phyloP scores from a whole-genome alignment of 2,888 invertebrate genomes.

The Macaria notata region DNA sequence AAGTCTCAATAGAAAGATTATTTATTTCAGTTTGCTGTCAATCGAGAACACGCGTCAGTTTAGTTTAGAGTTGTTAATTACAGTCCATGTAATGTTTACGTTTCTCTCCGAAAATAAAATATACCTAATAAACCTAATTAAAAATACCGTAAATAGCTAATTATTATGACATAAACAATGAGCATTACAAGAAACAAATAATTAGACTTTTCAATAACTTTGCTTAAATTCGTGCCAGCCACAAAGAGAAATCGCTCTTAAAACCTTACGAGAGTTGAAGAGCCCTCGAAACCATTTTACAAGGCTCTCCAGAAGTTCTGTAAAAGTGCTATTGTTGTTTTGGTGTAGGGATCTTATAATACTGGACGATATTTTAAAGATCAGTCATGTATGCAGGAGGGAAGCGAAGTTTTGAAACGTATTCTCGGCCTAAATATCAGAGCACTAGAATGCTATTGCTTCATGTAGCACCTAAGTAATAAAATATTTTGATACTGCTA shows the following conservation, averaged over 20 bases:
- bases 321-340: background rate
- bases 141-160: too few relatives aligned
- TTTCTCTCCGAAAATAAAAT: too few relatives aligned
- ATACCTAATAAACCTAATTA: too few relatives aligned
- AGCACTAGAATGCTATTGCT: background rate
- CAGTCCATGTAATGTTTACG: too few relatives aligned
- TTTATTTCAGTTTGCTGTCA: too few relatives aligned
- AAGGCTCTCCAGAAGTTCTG: conserved; percentile 1
- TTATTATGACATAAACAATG: too few relatives aligned
- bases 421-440: background rate
- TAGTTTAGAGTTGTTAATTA: too few relatives aligned
- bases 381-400: conserved; percentile 4
- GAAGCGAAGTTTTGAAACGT: conserved; percentile 5
- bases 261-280: background rate
- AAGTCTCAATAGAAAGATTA: too few relatives aligned
- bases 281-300: conserved; percentile 1
- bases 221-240: background rate
- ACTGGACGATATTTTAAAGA: background rate
- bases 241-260: background rate
- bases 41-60: too few relatives aligned
- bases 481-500: too few relatives aligned
- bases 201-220: conserved; percentile 6
- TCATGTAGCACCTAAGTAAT: too few relatives aligned
- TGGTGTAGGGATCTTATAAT: background rate
- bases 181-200: conserved; percentile 1